Base-by-base conservation (phyloP, 1,140 invertebrate genomes). In the Monomorium pharaonis region DNA sequence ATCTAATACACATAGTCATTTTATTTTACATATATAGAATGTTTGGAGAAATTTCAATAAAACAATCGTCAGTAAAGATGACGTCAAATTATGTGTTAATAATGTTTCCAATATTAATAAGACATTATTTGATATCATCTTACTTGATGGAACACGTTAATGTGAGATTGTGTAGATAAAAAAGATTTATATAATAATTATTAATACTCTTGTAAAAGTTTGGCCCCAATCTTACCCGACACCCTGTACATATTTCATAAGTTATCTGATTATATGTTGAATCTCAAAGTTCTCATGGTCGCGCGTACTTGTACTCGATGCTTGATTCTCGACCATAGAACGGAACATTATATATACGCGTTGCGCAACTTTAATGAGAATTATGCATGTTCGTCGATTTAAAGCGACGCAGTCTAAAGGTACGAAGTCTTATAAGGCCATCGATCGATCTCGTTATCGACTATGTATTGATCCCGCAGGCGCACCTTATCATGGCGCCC, bases 401-500 rank as follows among this genome's bases (percentile, higher is more conserved):
- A n/a, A 60, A 49, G 10, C 58, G 24, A 78, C 14, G 58, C 10
- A 12, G n/a, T n/a, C n/a, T n/a, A n/a, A n/a, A n/a, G n/a, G n/a
- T 78, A 65, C 44, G 18, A 51, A 77, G 24, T 63, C 37, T 47
- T 47, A 54, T 54, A 33, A 21, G 56, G 24, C 21, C 24, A 63
- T 63, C 21, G 33, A 77, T 47, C 42, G 49, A 44, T 63, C 58
- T 44, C 21, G 58, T 49, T 37, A 54, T 85, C 84, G 84, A 85
- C 27, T 12, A 69, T 72, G 51, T 51, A 27, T 63, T 54, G 33
- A 85, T 85, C 72, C 51, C 30, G 30, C 14, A 0, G 30, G 70
- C 30, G 18, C 30, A 9, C 30, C 30, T 63, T 63, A 62, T 62
- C 27, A 51, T 51, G 16, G 10, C n/a, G 21, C 18, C 16, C 24